Conservation (phyloP, 2,113 vertebrate species). For the Hyaena hyaena region DNA sequence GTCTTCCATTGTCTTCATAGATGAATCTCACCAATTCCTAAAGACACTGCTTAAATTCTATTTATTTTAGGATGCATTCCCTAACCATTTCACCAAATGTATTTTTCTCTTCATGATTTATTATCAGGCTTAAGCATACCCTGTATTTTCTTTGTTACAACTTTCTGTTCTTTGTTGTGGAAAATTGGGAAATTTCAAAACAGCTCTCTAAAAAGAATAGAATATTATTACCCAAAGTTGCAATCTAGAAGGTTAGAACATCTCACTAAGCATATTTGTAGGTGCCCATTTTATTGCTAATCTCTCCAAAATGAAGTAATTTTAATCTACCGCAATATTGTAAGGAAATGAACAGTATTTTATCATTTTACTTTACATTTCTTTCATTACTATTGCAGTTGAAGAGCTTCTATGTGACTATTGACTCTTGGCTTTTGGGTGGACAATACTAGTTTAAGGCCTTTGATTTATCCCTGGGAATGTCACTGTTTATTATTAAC, state of each 20-base stretch:
- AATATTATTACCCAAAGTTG: background rate
- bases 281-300: background rate
- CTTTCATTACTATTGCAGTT: background rate
- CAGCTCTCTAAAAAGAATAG: background rate
- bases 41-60: background rate
- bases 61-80: background rate
- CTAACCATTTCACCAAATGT: background rate
- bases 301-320: background rate
- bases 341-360: background rate
- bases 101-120: slow-evolving; percentile 1
- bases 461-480: background rate
- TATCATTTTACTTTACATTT: background rate
- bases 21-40: background rate
- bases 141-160: background rate
- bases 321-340: background rate
- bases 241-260: background rate
- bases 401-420: background rate
- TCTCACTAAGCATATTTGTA: background rate
- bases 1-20: background rate
- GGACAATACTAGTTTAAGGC: background rate
- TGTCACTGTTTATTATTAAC: background rate
- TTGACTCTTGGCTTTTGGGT: background rate
- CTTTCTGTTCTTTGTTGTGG: background rate
- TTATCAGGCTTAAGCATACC: background rate
- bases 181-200: background rate